phyloP scores from a whole-genome alignment of 1,140 invertebrate genomes.

The Oncopodura yosiiana region DNA sequence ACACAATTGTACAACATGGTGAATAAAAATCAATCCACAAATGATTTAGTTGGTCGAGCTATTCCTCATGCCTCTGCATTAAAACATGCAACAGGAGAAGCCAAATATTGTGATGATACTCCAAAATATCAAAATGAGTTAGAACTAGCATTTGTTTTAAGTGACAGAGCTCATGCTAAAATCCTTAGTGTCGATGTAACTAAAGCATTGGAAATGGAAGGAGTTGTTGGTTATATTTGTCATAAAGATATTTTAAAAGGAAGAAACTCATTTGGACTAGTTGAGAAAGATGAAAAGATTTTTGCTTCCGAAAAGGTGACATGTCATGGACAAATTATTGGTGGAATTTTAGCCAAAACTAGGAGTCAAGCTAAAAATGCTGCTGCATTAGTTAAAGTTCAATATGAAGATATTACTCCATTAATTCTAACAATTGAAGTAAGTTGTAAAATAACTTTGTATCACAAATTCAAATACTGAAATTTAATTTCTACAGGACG shows the following conservation, averaged over 20 bases:
- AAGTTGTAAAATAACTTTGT: neutral
- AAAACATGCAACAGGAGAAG: conserved; percentile 48
- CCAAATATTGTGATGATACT: conserved; percentile 48
- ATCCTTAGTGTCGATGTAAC: conserved; percentile 40
- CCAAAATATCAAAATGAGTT: conserved; percentile 39
- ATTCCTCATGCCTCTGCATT: conserved; percentile 45
- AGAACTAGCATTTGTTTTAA: conserved; percentile 42
- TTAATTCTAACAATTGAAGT: conserved; percentile 44
- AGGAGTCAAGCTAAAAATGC: conserved; percentile 39
- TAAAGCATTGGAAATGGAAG: conserved; percentile 39
- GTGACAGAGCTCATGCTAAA: conserved; percentile 42
- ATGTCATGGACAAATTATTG: conserved; percentile 41
- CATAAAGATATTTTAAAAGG: conserved; percentile 34
- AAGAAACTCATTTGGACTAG: conserved; percentile 35
- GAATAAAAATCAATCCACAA: neutral
- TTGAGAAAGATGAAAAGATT: conserved; percentile 36
- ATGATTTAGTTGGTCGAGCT: conserved; percentile 46
- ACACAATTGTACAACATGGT: conserved; percentile 12
- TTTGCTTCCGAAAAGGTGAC: conserved; percentile 37
- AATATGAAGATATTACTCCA: conserved; percentile 38
- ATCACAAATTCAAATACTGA: neutral
- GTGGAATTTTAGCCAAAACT: conserved; percentile 40
- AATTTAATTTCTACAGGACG: conserved; percentile 37
- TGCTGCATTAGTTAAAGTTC: conserved; percentile 40
- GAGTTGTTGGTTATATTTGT: conserved; percentile 38